Percentiles rank a stretch among this genome's conserved stretches.
phyloP scores from a whole-genome alignment of 2,113 vertebrate species.

The Tichodroma muraria region DNA sequence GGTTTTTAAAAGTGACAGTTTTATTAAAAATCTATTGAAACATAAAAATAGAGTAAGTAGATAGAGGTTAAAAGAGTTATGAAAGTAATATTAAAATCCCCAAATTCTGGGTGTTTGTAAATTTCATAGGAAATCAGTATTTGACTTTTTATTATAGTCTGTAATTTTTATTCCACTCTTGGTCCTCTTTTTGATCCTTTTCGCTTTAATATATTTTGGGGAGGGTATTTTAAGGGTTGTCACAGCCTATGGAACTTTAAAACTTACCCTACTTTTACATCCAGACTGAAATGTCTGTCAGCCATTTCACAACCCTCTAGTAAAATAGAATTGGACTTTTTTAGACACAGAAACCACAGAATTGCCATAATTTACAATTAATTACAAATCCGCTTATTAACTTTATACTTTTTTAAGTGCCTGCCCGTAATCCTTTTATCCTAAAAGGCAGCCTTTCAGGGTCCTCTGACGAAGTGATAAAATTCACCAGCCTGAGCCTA shows the following conservation, averaged over 20 bases:
- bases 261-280: not conserved
- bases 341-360: not conserved
- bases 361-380: slow-evolving; percentile 20
- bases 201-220: not conserved
- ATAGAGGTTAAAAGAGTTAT: not conserved
- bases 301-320: not conserved
- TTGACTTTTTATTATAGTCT: not conserved
- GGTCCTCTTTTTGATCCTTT: not conserved
- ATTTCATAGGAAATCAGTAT: not conserved
- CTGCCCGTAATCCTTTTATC: slow-evolving; percentile 26
- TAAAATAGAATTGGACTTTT: not conserved
- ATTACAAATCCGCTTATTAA: slow-evolving; percentile 6
- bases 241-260: not conserved
- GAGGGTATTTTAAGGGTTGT: not conserved
- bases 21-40: not conserved
- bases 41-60: not conserved
- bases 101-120: not conserved
- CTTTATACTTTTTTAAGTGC: not conserved
- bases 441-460: slow-evolving; percentile 23
- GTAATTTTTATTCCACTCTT: not conserved
- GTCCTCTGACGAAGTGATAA: not conserved
- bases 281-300: not conserved
- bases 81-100: not conserved
- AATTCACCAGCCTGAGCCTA: not conserved
- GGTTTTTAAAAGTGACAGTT: not conserved